Conservation (phyloP, 2,797 vertebrate genomes). For the Triplophysa bombifrons region DNA sequence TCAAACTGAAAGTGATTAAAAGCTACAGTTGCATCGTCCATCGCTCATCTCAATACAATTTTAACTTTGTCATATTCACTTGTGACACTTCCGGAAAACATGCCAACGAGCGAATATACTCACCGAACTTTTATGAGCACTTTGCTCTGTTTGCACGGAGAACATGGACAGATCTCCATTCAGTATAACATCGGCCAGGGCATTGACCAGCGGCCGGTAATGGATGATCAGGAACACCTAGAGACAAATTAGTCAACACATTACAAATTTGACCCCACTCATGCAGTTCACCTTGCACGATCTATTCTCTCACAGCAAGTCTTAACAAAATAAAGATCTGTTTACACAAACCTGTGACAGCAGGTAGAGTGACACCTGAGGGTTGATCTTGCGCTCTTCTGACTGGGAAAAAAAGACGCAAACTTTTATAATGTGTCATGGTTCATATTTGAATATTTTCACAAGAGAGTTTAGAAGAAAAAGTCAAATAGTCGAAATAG, state of each 20-base stretch:
- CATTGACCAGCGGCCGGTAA: constrained; percentile 91
- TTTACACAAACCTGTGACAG: constrained; percentile 87
- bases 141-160: constrained; percentile 78
- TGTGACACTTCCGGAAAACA: background rate
- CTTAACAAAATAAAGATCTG: constrained; percentile 1
- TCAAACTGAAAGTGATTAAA: background rate
- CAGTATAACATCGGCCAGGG: constrained; percentile 92
- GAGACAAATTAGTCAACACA: constrained; percentile 16
- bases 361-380: constrained; percentile 94
- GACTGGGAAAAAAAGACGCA: constrained; percentile 69
- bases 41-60: background rate
- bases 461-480: background rate
- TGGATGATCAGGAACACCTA: constrained; percentile 98
- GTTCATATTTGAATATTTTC: background rate
- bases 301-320: background rate
- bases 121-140: constrained; percentile 79
- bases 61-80: background rate
- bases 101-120: constrained; percentile 62
- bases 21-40: background rate
- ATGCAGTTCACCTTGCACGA: too few relatives aligned
- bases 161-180: constrained; percentile 93
- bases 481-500: background rate
- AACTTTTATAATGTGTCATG: background rate
- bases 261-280: background rate
- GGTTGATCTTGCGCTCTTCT: constrained; percentile 92